Conservation (phyloP, 2,797 vertebrate species). For the Acropternis orthonyx region DNA sequence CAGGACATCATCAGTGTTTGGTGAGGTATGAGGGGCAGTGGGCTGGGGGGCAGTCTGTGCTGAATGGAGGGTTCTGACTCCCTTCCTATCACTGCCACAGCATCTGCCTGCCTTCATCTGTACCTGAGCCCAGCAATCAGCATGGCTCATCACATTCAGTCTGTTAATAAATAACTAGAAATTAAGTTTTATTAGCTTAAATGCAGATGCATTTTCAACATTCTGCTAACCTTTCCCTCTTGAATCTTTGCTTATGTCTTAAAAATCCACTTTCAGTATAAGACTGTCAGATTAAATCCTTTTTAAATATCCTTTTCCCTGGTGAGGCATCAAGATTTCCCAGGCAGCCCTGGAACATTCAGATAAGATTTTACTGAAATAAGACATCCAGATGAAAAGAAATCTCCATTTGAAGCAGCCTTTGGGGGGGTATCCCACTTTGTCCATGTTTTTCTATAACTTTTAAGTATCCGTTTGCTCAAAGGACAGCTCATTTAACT, state of each 20-base stretch:
- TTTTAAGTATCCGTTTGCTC: not conserved
- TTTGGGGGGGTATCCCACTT: conserved; percentile 17
- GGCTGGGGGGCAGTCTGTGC: not conserved
- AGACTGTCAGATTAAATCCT: conserved; percentile 56
- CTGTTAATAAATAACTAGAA: not conserved
- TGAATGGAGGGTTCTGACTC: not conserved
- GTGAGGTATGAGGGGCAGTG: no score
- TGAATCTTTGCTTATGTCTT: conserved; percentile 18
- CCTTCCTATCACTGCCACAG: not conserved
- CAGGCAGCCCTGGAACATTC: conserved; percentile 26
- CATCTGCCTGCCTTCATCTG: not conserved
- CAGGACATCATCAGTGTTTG: fast-evolving
- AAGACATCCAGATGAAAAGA: not conserved
- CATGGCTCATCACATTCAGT: not conserved
- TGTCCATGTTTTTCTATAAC: not conserved
- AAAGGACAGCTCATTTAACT: not conserved
- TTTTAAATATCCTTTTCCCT: conserved; percentile 57
- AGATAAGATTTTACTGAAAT: conserved; percentile 33
- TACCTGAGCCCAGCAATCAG: not conserved
- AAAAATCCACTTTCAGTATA: conserved; percentile 23
- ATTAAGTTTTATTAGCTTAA: conserved; percentile 10
- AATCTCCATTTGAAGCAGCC: conserved; percentile 11
- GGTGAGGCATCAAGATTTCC: conserved; percentile 35
- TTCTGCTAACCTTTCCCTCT: conserved; percentile 35
- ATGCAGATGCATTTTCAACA: not conserved